Evolutionary conservation across 2,797 vertebrate genomes (phyloP).

Genomic region (Sebastes taczanowskii): DNA sequence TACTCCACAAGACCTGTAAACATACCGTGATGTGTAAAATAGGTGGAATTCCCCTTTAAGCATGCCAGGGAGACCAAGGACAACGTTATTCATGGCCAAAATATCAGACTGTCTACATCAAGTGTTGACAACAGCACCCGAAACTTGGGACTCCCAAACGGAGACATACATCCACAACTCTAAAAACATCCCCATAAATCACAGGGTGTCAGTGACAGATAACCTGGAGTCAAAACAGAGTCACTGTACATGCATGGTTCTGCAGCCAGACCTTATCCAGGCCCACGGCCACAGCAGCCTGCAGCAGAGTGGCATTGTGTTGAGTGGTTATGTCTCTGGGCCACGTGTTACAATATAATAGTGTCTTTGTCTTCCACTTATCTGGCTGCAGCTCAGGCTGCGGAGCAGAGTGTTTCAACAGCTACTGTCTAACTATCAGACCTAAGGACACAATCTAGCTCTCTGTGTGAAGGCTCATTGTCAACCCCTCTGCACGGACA

Average conservation of each 20-base stretch:
- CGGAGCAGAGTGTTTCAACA: slow-evolving; percentile 61
- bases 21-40: neutral
- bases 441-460: slow-evolving; percentile 67
- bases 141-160: slow-evolving; percentile 4
- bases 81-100: neutral
- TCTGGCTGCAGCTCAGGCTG: slow-evolving; percentile 67
- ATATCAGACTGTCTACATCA: neutral
- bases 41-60: neutral
- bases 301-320: slow-evolving; percentile 62
- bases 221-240: slow-evolving; percentile 29
- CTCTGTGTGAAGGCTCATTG: slow-evolving; percentile 61
- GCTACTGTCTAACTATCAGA: slow-evolving; percentile 67
- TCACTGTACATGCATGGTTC: slow-evolving; percentile 27
- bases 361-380: slow-evolving; percentile 77
- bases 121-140: slow-evolving; percentile 15
- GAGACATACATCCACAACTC: slow-evolving; percentile 13
- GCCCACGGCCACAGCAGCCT: slow-evolving; percentile 30
- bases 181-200: slow-evolving; percentile 41
- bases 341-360: slow-evolving; percentile 69
- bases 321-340: slow-evolving; percentile 65
- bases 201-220: slow-evolving; percentile 32
- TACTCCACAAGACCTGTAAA: neutral
- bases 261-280: slow-evolving; percentile 44
- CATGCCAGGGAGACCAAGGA: neutral
- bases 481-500: slow-evolving; percentile 56